These are phyloP conservation scores for Xerus rutilus DNA, from an alignment of 2,797 vertebrate species.

Conservation along the genomic window DNA sequence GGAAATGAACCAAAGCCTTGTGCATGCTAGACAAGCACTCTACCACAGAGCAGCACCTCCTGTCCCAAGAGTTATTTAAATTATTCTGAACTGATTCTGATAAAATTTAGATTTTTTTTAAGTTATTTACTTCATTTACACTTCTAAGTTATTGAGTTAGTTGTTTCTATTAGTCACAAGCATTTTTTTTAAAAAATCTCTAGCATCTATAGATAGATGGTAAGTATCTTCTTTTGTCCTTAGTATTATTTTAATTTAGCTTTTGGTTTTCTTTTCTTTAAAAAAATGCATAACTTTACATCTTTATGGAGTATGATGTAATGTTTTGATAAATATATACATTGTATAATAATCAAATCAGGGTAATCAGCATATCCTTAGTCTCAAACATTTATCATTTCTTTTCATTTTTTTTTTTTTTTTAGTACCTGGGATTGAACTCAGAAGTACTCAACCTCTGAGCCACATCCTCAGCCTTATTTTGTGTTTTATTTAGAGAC, in stretches of 20 bases:
- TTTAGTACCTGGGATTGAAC: too few species aligned
- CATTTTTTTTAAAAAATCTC: not conserved
- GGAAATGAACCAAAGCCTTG: not conserved
- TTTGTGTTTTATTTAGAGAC: too few species aligned
- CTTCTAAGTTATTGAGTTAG: constrained; percentile 17
- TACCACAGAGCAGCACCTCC: not conserved
- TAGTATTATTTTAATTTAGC: not conserved
- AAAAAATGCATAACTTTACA: not conserved
- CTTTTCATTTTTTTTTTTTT: not conserved
- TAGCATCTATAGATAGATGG: too few species aligned
- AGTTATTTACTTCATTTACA: not conserved
- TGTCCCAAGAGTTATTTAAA: not conserved
- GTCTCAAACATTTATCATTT: not conserved
- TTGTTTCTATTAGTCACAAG: not conserved
- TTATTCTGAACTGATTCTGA: not conserved
- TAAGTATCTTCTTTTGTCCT: not conserved
- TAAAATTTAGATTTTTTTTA: not conserved
- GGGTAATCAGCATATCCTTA: not conserved
- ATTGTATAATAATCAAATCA: not conserved
- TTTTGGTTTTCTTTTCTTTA: not conserved
- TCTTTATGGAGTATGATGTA: not conserved
- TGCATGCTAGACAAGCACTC: not conserved
- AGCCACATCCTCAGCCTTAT: too few species aligned
- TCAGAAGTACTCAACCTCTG: too few species aligned
- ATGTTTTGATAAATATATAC: not conserved